These are phyloP conservation scores for Achatina immaculata DNA, from an alignment of 1,140 invertebrate genomes.

Conservation along the genomic window DNA sequence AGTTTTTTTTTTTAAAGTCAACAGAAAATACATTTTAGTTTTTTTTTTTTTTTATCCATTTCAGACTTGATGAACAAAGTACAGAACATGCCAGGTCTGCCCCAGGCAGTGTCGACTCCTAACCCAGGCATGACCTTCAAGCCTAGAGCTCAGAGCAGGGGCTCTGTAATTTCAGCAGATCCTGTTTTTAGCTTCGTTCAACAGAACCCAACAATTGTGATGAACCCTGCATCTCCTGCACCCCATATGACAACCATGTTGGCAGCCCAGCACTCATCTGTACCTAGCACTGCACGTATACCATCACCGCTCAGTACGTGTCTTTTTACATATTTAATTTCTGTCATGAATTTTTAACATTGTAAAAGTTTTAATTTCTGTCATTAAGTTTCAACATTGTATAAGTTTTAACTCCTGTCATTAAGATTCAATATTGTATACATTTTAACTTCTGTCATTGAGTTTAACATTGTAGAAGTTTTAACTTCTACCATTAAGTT, in stretches of 20 bases:
- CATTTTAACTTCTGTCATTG: too few species aligned
- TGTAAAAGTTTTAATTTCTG: too few species aligned
- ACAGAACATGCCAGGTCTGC: not conserved
- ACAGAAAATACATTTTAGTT: too few species aligned
- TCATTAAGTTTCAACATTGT: too few species aligned
- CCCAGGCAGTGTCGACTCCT: conserved; percentile 74
- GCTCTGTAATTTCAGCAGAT: conserved; percentile 74
- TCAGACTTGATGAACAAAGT: not conserved
- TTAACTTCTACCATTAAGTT: too few species aligned
- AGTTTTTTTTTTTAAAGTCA: too few species aligned
- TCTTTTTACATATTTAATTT: too few species aligned
- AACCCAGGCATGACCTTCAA: conserved; percentile 71
- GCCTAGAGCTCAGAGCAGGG: conserved; percentile 79
- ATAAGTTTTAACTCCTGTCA: too few species aligned
- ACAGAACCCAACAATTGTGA: conserved; percentile 65
- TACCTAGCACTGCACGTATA: conserved; percentile 60
- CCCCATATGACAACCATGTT: conserved; percentile 52
- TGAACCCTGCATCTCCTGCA: conserved; percentile 64
- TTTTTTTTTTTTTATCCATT: too few species aligned
- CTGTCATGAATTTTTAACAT: too few species aligned
- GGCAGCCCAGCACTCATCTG: conserved; percentile 67
- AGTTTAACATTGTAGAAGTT: too few species aligned
- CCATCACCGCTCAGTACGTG: conserved; percentile 71
- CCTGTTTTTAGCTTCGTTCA: conserved; percentile 72
- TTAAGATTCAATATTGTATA: too few species aligned